Percentiles rank a stretch among this genome's conserved stretches.
Conservation (phyloP, 2,113 vertebrate species). For the Athene cunicularia region DNA sequence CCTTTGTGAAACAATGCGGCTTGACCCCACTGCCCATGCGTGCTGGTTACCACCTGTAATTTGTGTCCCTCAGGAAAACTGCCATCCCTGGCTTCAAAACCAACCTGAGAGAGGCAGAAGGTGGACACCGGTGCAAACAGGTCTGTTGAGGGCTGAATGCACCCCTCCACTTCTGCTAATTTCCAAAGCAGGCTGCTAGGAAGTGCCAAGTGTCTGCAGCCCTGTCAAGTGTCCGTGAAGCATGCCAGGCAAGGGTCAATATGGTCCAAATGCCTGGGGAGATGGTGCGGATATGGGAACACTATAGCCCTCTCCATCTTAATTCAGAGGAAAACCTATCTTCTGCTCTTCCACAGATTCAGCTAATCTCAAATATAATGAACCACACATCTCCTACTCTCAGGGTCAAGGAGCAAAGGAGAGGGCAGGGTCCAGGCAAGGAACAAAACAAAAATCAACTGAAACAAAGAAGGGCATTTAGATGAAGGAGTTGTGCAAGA, state of each 20-base stretch:
- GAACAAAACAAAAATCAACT: not conserved
- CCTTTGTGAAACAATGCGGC: rapidly evolving
- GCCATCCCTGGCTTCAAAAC: not conserved
- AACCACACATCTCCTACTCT: not conserved
- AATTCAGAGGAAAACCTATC: not conserved
- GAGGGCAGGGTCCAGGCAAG: not conserved
- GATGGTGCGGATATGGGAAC: not conserved
- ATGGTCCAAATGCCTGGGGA: rapidly evolving
- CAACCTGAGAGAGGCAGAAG: not conserved
- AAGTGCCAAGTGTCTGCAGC: not conserved
- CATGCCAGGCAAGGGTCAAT: not conserved
- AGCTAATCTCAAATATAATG: not conserved
- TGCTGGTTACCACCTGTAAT: not conserved
- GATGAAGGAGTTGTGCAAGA: conserved; percentile 24
- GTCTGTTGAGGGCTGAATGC: not conserved
- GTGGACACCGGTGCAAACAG: not conserved
- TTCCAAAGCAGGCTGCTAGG: not conserved
- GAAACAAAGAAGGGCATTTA: conserved; percentile 54
- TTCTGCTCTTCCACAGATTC: not conserved
- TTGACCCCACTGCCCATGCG: rapidly evolving
- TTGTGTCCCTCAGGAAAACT: not conserved
- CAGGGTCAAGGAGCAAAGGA: not conserved
- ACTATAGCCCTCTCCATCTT: not conserved
- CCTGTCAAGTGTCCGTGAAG: rapidly evolving
- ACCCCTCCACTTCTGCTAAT: not conserved